Evolutionary conservation across 2,113 vertebrate genomes (phyloP).

Genomic region (Manacus vitellinus): DNA sequence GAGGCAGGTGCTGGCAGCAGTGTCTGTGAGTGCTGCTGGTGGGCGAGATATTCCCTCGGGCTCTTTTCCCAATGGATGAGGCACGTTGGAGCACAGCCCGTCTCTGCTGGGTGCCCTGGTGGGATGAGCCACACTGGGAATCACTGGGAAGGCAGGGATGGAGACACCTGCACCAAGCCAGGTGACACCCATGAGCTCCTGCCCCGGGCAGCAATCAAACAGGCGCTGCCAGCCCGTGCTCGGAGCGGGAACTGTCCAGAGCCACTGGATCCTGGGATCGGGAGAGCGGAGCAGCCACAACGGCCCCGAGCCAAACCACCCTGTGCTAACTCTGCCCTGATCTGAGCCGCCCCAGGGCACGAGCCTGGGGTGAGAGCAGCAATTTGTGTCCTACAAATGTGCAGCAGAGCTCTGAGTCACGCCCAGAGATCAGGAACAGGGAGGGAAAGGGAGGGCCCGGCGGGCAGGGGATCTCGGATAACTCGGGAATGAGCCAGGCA

Average conservation of each 20-base stretch:
- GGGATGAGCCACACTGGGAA: background rate
- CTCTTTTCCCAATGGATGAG: background rate
- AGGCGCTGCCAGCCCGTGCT: rapidly evolving
- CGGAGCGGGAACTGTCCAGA: background rate
- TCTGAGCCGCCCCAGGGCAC: background rate
- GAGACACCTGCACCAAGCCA: background rate
- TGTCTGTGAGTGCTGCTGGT: background rate
- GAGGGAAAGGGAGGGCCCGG: background rate
- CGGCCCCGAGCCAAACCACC: background rate
- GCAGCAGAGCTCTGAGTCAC: background rate
- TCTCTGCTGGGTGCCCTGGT: rapidly evolving
- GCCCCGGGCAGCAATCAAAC: background rate
- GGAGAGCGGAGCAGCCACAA: background rate
- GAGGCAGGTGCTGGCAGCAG: background rate
- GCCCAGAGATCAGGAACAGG: background rate
- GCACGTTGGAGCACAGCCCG: rapidly evolving
- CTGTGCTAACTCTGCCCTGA: background rate
- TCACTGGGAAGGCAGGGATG: background rate
- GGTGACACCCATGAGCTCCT: background rate
- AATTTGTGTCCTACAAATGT: background rate
- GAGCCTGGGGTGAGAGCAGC: background rate
- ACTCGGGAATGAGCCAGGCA: background rate
- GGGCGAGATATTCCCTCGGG: background rate
- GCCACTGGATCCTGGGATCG: rapidly evolving
- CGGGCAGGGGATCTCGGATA: background rate